Evolutionary conservation across 1,140 invertebrate species (phyloP).

Genomic region (Augochlora pura): DNA sequence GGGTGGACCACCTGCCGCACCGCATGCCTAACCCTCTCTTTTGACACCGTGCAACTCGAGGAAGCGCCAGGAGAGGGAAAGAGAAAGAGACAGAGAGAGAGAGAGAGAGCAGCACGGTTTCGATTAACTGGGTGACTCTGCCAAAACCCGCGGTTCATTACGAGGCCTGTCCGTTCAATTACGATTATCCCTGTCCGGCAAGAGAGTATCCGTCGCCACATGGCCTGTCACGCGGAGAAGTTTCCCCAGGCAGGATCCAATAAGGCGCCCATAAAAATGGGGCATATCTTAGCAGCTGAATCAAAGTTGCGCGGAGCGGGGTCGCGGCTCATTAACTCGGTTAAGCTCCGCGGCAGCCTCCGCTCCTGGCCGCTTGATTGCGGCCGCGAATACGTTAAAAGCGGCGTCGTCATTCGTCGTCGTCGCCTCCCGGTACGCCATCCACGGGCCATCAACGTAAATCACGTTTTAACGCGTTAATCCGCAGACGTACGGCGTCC

Average conservation of each 20-base stretch:
- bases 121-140: constrained; percentile 56
- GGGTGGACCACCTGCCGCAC: constrained; percentile 50
- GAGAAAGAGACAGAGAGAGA: no score
- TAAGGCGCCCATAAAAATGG: neutral
- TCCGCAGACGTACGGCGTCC: constrained; percentile 22
- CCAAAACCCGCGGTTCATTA: constrained; percentile 53
- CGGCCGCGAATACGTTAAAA: constrained; percentile 38
- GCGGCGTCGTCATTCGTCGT: constrained; percentile 30
- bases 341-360: constrained; percentile 4
- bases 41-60: constrained; percentile 39
- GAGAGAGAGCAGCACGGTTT: constrained; percentile 29
- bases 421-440: constrained; percentile 6
- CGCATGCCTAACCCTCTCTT: constrained; percentile 10
- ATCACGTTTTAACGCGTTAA: constrained; percentile 45
- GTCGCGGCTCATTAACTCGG: constrained; percentile 36
- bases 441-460: constrained; percentile 42
- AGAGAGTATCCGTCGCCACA: constrained; percentile 3
- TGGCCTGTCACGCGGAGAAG: neutral
- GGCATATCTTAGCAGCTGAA: neutral
- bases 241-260: neutral
- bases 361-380: neutral
- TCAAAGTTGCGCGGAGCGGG: neutral
- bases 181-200: constrained; percentile 31
- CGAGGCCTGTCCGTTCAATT: no score
- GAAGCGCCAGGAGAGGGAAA: no score